A percentile compares a stretch with the other conserved stretches of the same genome.
Evolutionary conservation across 2,113 vertebrate species (phyloP).

Genomic region (Anhinga anhinga): DNA sequence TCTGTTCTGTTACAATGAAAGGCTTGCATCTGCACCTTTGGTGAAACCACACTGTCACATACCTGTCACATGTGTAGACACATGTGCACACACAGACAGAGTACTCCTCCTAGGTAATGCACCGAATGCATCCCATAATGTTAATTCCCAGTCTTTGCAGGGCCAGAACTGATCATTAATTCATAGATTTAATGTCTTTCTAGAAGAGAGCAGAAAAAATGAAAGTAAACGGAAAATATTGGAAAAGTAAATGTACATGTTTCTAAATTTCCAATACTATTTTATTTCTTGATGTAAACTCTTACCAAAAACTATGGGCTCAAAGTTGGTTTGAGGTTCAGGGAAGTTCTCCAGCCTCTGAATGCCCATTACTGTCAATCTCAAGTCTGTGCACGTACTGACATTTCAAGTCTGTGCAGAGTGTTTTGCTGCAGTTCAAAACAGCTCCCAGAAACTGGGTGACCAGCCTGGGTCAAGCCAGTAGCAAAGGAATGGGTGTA

Average conservation of each 20-base stretch:
- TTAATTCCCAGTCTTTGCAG: background rate
- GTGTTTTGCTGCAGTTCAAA: background rate
- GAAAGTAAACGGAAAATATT: background rate
- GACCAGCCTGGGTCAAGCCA: background rate
- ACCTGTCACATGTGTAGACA: rapidly evolving
- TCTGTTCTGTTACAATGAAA: background rate
- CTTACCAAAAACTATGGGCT: background rate
- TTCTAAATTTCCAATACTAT: background rate
- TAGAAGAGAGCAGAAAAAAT: background rate
- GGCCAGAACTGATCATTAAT: background rate
- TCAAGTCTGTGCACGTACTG: background rate
- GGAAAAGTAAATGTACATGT: background rate
- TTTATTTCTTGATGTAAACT: background rate
- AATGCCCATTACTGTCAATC: background rate
- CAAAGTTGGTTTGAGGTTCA: background rate
- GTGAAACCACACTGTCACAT: background rate
- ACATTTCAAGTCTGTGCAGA: background rate
- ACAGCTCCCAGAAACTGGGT: background rate
- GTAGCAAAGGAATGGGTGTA: background rate
- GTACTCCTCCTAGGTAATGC: background rate
- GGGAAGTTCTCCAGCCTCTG: background rate
- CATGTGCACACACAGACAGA: rapidly evolving
- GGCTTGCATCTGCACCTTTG: background rate
- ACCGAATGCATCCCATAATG: too few species aligned
- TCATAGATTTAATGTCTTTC: background rate